Percentiles rank a stretch among this genome's conserved stretches.
phyloP scores from a whole-genome alignment of 1,140 invertebrate genomes.

The Diorhabda sublineata region DNA sequence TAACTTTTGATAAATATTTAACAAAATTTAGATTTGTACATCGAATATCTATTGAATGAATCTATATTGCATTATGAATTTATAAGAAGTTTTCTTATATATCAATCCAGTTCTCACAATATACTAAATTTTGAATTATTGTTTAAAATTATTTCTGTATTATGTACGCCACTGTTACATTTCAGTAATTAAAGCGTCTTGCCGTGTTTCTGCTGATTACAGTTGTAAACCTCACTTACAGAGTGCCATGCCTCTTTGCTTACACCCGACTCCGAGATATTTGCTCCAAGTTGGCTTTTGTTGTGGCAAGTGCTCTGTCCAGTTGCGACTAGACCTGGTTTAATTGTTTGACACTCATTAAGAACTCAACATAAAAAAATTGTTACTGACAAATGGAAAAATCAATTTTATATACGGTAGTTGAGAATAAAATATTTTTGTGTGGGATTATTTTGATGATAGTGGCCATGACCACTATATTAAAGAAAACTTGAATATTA shows the following conservation, averaged over 20 bases:
- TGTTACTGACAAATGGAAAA: background rate
- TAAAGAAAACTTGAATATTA: too few species aligned
- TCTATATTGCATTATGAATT: too few species aligned
- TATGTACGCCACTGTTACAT: background rate
- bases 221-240: conserved; percentile 11
- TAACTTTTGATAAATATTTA: too few species aligned
- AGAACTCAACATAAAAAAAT: background rate
- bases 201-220: conserved; percentile 14
- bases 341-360: conserved; percentile 8
- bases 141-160: background rate
- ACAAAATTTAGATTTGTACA: too few species aligned
- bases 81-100: too few species aligned
- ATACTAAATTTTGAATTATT: too few species aligned
- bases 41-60: too few species aligned
- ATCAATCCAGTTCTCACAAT: too few species aligned
- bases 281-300: conserved; percentile 15
- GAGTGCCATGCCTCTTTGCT: background rate
- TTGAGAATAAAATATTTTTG: background rate
- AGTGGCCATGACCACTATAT: too few species aligned
- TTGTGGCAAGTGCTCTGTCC: conserved; percentile 14
- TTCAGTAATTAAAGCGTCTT: conserved; percentile 2
- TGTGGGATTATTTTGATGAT: too few species aligned
- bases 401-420: background rate
- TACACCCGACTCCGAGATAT: conserved; percentile 4
- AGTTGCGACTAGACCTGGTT: conserved; percentile 7